Evolutionary conservation across 1,140 invertebrate genomes (phyloP).

Genomic region (Nixonia krombeini): DNA sequence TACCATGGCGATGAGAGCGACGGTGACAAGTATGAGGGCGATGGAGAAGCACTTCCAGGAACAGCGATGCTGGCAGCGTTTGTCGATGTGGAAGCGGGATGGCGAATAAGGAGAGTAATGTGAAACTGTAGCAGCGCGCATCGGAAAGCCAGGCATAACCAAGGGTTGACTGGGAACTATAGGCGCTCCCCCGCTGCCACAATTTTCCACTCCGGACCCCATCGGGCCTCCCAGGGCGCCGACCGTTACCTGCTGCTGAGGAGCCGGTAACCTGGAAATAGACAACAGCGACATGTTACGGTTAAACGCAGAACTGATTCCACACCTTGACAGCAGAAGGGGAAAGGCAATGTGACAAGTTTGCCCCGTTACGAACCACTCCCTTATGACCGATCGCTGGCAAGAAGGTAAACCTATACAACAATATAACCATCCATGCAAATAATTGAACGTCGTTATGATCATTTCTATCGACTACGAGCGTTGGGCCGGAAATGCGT

Average conservation of each 20-base stretch:
- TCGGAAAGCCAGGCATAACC: conserved; percentile 86
- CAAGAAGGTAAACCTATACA: too few species aligned
- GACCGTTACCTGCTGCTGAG: conserved; percentile 71
- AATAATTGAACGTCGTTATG: too few species aligned
- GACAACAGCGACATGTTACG: neutral
- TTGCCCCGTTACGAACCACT: too few species aligned
- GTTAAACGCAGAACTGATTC: neutral
- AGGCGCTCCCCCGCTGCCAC: conserved; percentile 56
- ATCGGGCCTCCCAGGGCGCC: conserved; percentile 63
- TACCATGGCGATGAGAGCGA: conserved; percentile 90
- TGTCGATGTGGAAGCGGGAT: conserved; percentile 94
- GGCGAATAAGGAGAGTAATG: conserved; percentile 88
- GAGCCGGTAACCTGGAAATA: conserved; percentile 70
- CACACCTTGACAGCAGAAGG: neutral
- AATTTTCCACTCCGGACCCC: conserved; percentile 58
- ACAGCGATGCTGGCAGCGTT: conserved; percentile 91
- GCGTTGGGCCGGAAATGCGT: too few species aligned
- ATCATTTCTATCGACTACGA: too few species aligned
- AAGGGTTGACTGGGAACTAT: conserved; percentile 76
- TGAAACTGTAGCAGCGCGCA: conserved; percentile 79
- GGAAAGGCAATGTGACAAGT: too few species aligned
- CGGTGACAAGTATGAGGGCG: conserved; percentile 88
- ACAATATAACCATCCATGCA: too few species aligned
- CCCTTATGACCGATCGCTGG: too few species aligned
- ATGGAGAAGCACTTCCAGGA: conserved; percentile 96